Evolutionary conservation across 2,113 vertebrate genomes (phyloP), one percentile per base, ranked within the genome.

Genomic region (Percina caprodes): DNA sequence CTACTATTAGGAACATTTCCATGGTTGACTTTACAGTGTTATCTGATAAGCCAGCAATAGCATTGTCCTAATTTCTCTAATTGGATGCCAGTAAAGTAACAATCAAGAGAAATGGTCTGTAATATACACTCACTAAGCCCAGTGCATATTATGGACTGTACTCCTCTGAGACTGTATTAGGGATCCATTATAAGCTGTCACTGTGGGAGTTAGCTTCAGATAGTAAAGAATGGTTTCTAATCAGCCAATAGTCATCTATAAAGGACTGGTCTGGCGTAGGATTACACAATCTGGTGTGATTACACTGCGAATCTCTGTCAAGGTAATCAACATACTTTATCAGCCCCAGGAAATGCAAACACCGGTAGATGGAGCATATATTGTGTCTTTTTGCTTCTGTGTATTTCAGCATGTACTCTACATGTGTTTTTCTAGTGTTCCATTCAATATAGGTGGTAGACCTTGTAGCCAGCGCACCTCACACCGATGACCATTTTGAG

Each of bases 61-160:
- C 45, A 2, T 68, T 75, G 75, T 62, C 79, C 83, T 92, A 86
- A 90, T 94, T 91, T 82, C 82, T 90, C 59, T 91, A 91, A 89
- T 88, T 86, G 79, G 63, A 70, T 88, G 74, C 58, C n/a, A 8
- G 56, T 90, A 82, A 92, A 92, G 87, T 87, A 86, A 90, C 81
- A 92, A 91, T 93, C 82, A 88, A 89, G 88, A 91, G 84, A 85
- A 93, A 92, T 89, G 79, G 87, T 77, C 48, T 87, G 79, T 81
- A 86, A 85, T 88, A 80, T 82, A 78, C 74, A 56, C 69, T 59
- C 42, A 0, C 65, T 66, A 70, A 83, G 75, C 62, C 49, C 55
- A 45, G 23, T 73, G 60, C 56, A 18, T 74, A 77, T 79, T 87
- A 82, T 73, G 66, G 74, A 66, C 72, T 42, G 35, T 8, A 15